Conservation (phyloP, 2,888 invertebrate genomes). For the Amiota mariae region DNA sequence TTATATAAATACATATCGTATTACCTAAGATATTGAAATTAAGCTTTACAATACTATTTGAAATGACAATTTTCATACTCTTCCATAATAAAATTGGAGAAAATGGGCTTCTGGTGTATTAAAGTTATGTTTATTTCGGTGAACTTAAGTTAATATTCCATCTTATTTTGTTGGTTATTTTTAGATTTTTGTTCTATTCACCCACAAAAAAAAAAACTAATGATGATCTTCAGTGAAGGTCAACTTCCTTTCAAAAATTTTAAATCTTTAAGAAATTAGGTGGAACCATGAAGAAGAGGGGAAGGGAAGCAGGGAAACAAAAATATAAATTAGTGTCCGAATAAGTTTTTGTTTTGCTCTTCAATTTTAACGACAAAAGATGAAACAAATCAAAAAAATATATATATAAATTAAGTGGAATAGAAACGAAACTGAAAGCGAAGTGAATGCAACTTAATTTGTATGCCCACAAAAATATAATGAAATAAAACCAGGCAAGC, state of each 20-base stretch:
- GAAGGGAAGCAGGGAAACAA: neutral
- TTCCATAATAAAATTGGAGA: too few relatives aligned
- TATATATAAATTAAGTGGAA: neutral
- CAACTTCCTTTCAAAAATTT: neutral
- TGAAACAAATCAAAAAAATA: neutral
- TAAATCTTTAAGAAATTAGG: neutral
- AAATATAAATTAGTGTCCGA: slow-evolving; percentile 24
- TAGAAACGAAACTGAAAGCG: slow-evolving; percentile 23
- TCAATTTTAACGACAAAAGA: neutral
- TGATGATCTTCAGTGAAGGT: slow-evolving; percentile 23
- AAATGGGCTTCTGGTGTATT: too few relatives aligned
- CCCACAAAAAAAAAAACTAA: slow-evolving; percentile 8
- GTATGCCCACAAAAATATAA: slow-evolving; percentile 41
- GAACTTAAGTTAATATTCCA: neutral
- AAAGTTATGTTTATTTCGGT: too few relatives aligned
- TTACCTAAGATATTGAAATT: too few relatives aligned
- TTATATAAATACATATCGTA: too few relatives aligned
- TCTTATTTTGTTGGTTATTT: neutral
- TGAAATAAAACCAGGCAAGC: neutral
- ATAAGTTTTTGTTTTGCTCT: slow-evolving; percentile 6
- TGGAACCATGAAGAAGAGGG: neutral
- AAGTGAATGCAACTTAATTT: slow-evolving; percentile 58
- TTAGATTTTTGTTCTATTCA: neutral
- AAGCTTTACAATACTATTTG: too few relatives aligned
- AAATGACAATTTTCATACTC: too few relatives aligned